Evolutionary conservation across 2,113 vertebrate species (phyloP).

Genomic region (Orycteropus afer): DNA sequence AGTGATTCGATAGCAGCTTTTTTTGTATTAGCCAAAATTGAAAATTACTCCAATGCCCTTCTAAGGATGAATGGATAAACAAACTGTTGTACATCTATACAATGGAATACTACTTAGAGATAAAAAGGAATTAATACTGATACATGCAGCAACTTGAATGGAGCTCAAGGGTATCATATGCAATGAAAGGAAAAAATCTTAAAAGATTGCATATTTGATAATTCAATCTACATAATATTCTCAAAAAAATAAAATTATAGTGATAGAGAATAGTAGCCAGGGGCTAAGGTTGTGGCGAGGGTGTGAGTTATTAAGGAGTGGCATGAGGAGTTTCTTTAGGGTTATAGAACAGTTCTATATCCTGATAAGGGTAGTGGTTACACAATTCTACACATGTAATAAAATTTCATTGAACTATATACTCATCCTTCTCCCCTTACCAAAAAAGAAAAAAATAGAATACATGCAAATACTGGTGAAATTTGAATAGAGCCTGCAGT

Average conservation of each 20-base stretch:
- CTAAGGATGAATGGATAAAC: neutral
- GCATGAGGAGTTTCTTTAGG: neutral
- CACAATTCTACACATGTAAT: neutral
- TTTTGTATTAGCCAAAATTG: too few species aligned
- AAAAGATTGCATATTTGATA: neutral
- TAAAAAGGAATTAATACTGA: neutral
- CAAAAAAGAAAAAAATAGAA: neutral
- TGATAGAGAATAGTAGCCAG: neutral
- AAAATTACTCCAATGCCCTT: too few species aligned
- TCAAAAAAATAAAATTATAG: slow-evolving; percentile 7
- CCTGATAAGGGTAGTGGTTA: neutral
- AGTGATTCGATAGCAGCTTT: too few species aligned
- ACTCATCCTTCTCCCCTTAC: neutral
- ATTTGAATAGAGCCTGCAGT: neutral
- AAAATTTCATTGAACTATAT: neutral
- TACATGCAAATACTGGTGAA: neutral
- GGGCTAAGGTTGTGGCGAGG: neutral
- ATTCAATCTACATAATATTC: neutral
- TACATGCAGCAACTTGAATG: neutral
- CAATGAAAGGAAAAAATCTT: neutral
- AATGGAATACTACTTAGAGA: neutral
- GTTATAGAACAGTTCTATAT: neutral
- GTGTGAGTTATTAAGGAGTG: neutral
- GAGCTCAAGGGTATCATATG: neutral
- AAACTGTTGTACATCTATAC: neutral